phyloP scores from a whole-genome alignment of 2,113 vertebrate species.

The Ochotona curzoniae region DNA sequence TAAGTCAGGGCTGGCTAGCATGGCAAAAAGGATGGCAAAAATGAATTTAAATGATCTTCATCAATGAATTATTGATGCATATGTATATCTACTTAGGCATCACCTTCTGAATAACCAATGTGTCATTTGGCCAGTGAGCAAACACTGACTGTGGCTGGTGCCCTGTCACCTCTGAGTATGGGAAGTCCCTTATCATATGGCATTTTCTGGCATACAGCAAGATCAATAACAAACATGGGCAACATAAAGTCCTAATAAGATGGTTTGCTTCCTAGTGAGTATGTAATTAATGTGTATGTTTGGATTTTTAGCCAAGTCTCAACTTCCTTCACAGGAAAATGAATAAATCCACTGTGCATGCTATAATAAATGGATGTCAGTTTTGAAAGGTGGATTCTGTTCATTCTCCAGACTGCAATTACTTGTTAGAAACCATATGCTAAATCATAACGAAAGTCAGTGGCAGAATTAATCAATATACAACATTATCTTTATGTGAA shows the following conservation, averaged over 20 bases:
- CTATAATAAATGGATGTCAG: slow-evolving; percentile 34
- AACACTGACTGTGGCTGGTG: not conserved
- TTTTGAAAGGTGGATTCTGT: slow-evolving; percentile 44
- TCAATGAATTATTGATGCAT: not conserved
- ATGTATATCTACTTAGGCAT: not conserved
- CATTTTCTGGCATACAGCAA: slow-evolving; percentile 8
- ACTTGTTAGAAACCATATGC: slow-evolving; percentile 24
- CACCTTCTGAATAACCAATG: not conserved
- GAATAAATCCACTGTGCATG: not conserved
- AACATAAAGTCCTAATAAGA: not conserved
- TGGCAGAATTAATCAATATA: slow-evolving; percentile 49
- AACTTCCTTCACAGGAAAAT: slow-evolving; percentile 35
- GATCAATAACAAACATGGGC: not conserved
- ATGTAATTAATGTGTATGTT: not conserved
- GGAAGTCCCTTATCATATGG: not conserved
- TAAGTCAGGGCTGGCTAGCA: not conserved
- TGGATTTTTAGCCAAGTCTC: not conserved
- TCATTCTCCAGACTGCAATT: slow-evolving; percentile 55
- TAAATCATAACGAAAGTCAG: slow-evolving; percentile 44
- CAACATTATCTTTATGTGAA: slow-evolving; percentile 61
- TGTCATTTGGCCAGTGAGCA: not conserved
- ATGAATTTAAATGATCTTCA: not conserved
- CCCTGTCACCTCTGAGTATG: not conserved
- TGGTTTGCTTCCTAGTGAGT: not conserved
- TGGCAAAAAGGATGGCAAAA: slow-evolving; percentile 15